A percentile compares a stretch with the other conserved stretches of the same genome.
These are phyloP conservation scores for Polia nebulosa DNA, from an alignment of 2,888 invertebrate genomes.

Conservation along the genomic window DNA sequence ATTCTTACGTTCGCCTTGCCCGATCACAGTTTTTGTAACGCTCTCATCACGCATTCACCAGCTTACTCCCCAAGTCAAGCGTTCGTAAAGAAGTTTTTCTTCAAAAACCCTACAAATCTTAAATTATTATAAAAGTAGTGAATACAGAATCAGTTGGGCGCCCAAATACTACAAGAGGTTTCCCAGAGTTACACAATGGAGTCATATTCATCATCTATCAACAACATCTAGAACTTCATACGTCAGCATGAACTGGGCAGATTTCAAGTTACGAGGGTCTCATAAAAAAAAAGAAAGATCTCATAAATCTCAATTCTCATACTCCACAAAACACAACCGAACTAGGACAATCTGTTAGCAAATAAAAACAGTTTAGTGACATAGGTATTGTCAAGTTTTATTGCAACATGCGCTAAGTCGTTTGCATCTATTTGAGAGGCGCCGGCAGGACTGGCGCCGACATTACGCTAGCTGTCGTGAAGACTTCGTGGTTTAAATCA, in stretches of 20 bases:
- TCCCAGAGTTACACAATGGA: too few species aligned
- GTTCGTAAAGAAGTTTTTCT: too few species aligned
- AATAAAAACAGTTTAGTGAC: constrained; percentile 61
- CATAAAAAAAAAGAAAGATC: background rate
- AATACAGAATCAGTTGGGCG: too few species aligned
- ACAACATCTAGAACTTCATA: too few species aligned
- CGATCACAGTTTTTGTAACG: too few species aligned
- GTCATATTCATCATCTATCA: too few species aligned
- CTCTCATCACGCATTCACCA: too few species aligned
- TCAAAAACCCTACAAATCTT: too few species aligned
- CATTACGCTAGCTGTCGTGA: constrained; percentile 41
- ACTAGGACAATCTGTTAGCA: constrained; percentile 50
- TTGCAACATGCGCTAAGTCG: constrained; percentile 60
- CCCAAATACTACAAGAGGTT: too few species aligned
- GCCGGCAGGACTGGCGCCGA: constrained; percentile 66
- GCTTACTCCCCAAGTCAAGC: too few species aligned
- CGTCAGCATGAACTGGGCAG: background rate
- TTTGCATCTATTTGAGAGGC: constrained; percentile 66
- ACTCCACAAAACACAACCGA: background rate
- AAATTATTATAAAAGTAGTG: too few species aligned
- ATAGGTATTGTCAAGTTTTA: constrained; percentile 64
- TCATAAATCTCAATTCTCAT: background rate
- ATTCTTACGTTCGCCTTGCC: too few species aligned
- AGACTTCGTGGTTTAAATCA: constrained; percentile 50
- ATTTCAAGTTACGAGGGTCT: background rate